Base-by-base conservation (phyloP, 92 coral and sea anemone genomes). In the Muricea muricata region DNA sequence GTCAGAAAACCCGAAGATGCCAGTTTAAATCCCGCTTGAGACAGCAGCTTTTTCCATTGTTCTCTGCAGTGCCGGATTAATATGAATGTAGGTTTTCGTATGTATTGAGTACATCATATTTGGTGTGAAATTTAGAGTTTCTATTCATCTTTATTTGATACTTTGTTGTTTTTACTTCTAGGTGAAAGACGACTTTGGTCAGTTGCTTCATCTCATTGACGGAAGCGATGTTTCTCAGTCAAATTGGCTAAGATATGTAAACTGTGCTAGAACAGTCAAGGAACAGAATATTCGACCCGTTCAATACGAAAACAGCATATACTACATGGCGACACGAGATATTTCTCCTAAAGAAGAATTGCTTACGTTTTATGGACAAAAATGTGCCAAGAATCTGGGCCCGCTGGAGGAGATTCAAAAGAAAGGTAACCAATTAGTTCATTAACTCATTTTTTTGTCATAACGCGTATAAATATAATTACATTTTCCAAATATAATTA, bases 191-290 rank as follows among this genome's bases (percentile, higher is more conserved):
- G 99, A 96, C 79, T 93, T 85, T 81, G 99, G 97, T 28, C 87
- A 96, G 46, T 61, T 92, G 55, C 69, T 73, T 52, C 93, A 92
- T 58, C 81, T 90, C 72, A 79, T 93, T 66, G 99, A 93, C 81
- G 97, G 99, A 10, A 92, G 96, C 28, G 93, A 96, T 65, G 95
- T 94, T 17, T 88, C 90, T 37, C 98, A 93, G 80, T 96, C 98
- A n/a, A 96, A 96, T 81, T 96, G 99, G 99, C 39, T 96, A 39
- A 91, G 97, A 24, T 96, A 92, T 82, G 98, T 93, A 26, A 92
- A 91, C 67, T 93, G 96, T 82, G 87, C 89, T 26, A 75, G 80
- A 8, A 88, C 87, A 55, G 46, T 56, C 9, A 75, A 88, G 8
- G 96, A 96, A 46, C 99, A 93, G 73, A 96, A 96, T 78, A 88